Evolutionary conservation across 2,113 vertebrate genomes (phyloP).

Genomic region (Gobiocypris rarus): DNA sequence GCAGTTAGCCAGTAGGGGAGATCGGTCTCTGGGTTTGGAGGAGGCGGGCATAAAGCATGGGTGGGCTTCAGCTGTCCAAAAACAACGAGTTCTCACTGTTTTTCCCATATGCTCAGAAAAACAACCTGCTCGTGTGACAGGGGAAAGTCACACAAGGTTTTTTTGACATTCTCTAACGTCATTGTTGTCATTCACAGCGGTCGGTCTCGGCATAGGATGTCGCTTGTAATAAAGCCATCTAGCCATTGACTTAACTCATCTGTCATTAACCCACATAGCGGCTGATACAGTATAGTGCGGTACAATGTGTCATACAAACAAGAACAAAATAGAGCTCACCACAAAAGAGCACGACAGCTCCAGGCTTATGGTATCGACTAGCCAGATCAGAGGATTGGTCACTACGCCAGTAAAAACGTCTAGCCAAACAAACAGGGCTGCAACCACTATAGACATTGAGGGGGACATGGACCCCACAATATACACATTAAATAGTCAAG

Average conservation of each 20-base stretch:
- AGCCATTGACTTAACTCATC: background rate
- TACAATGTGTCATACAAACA: conserved; percentile 5
- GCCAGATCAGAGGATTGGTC: conserved; percentile 25
- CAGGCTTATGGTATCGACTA: conserved; percentile 33
- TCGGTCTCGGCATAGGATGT: conserved; percentile 20
- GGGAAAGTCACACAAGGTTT: conserved; percentile 4
- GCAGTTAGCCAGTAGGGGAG: background rate
- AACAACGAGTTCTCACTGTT: background rate
- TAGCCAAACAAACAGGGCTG: background rate
- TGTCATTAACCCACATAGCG: conserved; percentile 17
- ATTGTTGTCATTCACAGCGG: conserved; percentile 8
- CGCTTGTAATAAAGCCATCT: conserved; percentile 14
- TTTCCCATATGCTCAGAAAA: conserved; percentile 20
- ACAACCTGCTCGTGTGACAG: conserved; percentile 20
- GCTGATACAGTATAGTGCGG: background rate
- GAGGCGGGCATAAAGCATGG: background rate
- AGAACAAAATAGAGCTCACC: background rate
- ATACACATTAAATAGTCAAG: background rate
- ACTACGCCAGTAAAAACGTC: background rate
- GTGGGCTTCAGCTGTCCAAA: background rate
- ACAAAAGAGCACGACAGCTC: conserved; percentile 20
- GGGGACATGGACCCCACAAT: background rate
- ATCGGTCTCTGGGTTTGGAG: background rate
- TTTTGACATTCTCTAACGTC: conserved; percentile 15
- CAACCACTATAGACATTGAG: background rate